These are phyloP conservation scores for Sorex maritimensis DNA, from an alignment of 2,797 vertebrate genomes.

Conservation along the genomic window DNA sequence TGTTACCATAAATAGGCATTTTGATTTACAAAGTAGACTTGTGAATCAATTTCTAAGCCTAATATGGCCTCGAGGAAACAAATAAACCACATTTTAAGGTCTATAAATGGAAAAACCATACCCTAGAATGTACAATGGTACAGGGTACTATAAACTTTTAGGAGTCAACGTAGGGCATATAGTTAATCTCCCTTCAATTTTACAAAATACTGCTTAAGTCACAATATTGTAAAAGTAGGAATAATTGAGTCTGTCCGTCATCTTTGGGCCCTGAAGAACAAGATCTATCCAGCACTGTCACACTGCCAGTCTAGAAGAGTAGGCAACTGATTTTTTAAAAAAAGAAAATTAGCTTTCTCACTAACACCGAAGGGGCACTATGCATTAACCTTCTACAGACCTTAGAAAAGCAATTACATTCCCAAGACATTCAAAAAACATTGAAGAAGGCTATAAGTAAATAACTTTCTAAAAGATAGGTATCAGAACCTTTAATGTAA, in stretches of 20 bases:
- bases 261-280: too few relatives aligned
- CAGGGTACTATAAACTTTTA: not conserved
- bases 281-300: too few relatives aligned
- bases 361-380: not conserved
- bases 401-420: not conserved
- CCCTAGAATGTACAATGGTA: too few relatives aligned
- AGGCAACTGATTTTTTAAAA: not conserved
- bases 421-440: not conserved
- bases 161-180: not conserved
- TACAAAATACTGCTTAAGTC: not conserved
- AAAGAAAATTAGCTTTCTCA: not conserved
- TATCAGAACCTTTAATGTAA: not conserved
- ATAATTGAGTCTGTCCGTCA: not conserved
- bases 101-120: slow-evolving; percentile 18
- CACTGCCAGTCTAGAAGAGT: too few relatives aligned
- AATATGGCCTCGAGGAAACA: not conserved
- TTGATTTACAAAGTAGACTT: not conserved
- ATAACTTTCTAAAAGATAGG: not conserved
- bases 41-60: slow-evolving; percentile 41
- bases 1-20: slow-evolving; percentile 30
- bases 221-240: not conserved
- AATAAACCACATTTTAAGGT: slow-evolving; percentile 39
- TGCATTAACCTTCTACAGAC: not conserved
- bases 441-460: too few relatives aligned
- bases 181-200: not conserved